Base-by-base conservation (phyloP, 2,888 invertebrate genomes). In the Eupithecia exiguata region DNA sequence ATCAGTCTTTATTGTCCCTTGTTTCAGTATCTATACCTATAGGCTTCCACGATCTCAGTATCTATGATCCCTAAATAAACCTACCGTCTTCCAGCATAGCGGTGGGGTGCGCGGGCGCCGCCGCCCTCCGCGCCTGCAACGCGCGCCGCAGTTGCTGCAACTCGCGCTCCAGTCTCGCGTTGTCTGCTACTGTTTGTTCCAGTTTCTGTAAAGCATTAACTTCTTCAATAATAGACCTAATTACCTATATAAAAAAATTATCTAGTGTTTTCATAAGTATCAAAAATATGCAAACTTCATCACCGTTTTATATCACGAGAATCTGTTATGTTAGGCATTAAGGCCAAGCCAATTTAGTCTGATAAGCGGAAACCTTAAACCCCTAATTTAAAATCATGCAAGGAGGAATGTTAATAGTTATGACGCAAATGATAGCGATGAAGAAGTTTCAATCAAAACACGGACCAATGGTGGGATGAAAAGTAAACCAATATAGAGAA, bases 121-220 rank as follows among this genome's bases (percentile, higher is more conserved):
- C 95, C 72, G 96, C 95, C 46, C 97, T 95, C 5, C 96, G 95
- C 7, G 96, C 96, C 82, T 97, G 97, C 70, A 98, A 90, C 87
- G 98, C 98, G 82, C 98, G 97, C 12, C 98, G 95, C 73, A 98
- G 90, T 36, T 98, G 96, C 69, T 98, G 95, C 79, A 98, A 92
- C 87, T 98, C 98, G 77, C 98, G 97, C 89, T 98, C 98, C 77
- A 98, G 90, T 1, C 97, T 96, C 10, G 98, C 97, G 88, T 98
- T 98, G 82, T 98, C 98, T 2, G 98, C 97, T 25, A 98, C 98
- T 0, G 98, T 98, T 90, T 98, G 98, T 91, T 98, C 98, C 80
- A 98, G 92, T 96, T 97, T 97, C 97, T 97, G 72, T 21, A 35
- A 65, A 65, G 0, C 12, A 38, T 65, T 38, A 9, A 63, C 36